phyloP scores from a whole-genome alignment of 2,113 vertebrate species.

The Amblyornis subalaris region DNA sequence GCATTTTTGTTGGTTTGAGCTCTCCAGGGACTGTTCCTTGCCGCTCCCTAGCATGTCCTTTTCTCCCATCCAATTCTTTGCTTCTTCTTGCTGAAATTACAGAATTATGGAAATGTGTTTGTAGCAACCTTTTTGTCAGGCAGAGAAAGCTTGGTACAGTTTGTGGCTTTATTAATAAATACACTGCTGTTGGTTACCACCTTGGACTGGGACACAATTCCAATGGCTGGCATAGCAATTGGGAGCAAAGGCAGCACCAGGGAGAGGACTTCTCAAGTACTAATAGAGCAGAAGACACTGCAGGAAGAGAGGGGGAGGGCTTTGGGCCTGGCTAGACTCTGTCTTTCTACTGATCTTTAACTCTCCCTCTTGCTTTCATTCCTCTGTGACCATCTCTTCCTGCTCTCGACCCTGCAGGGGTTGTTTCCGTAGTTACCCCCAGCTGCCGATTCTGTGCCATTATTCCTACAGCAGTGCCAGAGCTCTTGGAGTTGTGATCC shows the following conservation, averaged over 20 bases:
- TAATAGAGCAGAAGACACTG: background rate
- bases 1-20: slow-evolving; percentile 33
- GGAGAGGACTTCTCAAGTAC: background rate
- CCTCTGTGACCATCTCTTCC: background rate
- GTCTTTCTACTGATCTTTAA: background rate
- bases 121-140: background rate
- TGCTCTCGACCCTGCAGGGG: background rate
- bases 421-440: background rate
- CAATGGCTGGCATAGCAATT: background rate
- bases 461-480: background rate
- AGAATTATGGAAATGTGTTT: background rate
- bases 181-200: background rate
- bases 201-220: background rate
- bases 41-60: background rate
- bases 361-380: background rate
- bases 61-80: background rate
- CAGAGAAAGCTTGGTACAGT: background rate
- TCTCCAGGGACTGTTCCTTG: slow-evolving; percentile 12
- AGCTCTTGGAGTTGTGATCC: background rate
- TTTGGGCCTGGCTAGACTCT: background rate
- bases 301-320: background rate
- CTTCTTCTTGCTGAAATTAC: background rate
- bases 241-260: background rate
- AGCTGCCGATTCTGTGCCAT: background rate
- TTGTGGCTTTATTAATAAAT: background rate